Conservation (phyloP, 2,797 vertebrate genomes). For the Molossus molossus region DNA sequence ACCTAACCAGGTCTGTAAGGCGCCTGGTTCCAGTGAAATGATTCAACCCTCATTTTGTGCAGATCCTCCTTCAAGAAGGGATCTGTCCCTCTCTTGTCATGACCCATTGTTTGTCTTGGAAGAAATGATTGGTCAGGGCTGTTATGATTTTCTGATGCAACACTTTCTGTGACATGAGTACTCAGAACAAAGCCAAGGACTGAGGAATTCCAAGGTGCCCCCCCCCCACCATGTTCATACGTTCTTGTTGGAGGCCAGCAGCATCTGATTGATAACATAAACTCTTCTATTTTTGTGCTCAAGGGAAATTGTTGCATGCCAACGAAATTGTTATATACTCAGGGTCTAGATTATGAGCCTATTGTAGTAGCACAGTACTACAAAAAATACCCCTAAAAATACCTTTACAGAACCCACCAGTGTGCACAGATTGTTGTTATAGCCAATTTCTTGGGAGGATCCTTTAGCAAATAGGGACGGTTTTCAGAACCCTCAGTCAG, state of each 20-base stretch:
- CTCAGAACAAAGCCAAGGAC: neutral
- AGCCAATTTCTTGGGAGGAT: neutral
- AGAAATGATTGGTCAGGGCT: neutral
- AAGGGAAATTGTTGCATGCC: neutral
- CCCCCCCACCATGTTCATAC: neutral
- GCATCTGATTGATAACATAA: neutral
- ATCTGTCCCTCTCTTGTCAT: neutral
- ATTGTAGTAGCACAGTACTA: neutral
- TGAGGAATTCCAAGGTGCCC: neutral
- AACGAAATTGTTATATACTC: neutral
- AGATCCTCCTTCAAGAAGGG: neutral
- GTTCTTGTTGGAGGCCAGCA: neutral
- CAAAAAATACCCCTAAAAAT: neutral
- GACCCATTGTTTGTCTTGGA: neutral
- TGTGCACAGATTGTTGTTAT: neutral
- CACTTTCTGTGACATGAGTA: neutral
- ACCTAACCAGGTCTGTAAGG: neutral
- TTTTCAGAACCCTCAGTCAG: conserved; percentile 3
- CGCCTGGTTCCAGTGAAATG: neutral
- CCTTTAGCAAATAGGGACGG: neutral
- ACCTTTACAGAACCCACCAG: neutral
- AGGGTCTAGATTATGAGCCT: neutral
- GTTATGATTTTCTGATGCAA: neutral
- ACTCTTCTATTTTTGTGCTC: neutral
- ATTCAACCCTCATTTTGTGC: neutral